Base-by-base conservation (phyloP, 2,888 invertebrate species). In the Orthonychiurus folsomi region DNA sequence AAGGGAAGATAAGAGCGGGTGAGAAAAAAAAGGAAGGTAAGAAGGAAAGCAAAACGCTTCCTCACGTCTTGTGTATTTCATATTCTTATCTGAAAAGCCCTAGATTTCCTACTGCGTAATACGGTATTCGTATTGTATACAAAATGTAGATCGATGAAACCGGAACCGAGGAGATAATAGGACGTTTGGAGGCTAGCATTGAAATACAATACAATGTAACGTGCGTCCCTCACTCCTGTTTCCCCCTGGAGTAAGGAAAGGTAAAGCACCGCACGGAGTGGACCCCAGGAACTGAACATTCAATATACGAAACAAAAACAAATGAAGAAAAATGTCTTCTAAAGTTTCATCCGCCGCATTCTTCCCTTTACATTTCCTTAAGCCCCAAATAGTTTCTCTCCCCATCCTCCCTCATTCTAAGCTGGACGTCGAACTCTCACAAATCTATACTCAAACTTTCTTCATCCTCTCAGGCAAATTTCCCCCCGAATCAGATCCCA, bases 61-160 rank as follows among this genome's bases (percentile, higher is more conserved):
- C 37, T 37, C 37, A 37, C 37, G 37, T 37, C 37, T 37, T 37
- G 37, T 37, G 37, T 37, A 37, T 37, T 37, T 37, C 37, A 37
- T 37, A 37, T 37, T n/a, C n/a, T n/a, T 37, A 37, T 37, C 37
- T 37, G 37, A 37, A 37, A 37, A 37, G 37, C 37, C 15, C 37
- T 37, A 37, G 37, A 37, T 37, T 37, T 37, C 37, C 15, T 15
- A 5, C 37, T 37, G 9, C 37, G 37, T 37, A 37, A 37, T 37
- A 15, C 37, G 5, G 37, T n/a, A n/a, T n/a, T n/a, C n/a, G n/a
- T 15, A 37, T 37, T 37, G 37, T 37, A 15, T 37, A 37, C 37
- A 37, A 37, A 37, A 37, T 37, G 5, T 37, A 37, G 37, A 37
- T 37, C 37, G 37, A 37, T 37, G 37, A 37, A 37, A 37, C 37